These are phyloP conservation scores for Phrynocephalus vlangalii DNA, from an alignment of 2,797 vertebrate species.

Conservation along the genomic window DNA sequence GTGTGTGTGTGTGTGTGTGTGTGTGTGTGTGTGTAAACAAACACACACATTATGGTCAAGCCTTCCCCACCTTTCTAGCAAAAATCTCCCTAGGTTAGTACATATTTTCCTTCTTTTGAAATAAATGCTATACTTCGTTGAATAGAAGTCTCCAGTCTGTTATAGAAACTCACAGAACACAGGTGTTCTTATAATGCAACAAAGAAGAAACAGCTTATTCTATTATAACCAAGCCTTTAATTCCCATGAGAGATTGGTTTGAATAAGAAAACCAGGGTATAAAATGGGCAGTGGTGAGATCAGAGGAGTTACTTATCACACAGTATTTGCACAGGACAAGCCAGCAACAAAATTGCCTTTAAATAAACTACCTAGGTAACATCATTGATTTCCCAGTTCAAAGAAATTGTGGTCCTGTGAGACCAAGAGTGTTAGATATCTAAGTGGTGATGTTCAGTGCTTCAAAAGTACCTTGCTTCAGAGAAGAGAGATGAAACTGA, in stretches of 20 bases:
- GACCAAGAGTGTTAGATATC: conserved; percentile 61
- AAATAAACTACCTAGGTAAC: conserved; percentile 64
- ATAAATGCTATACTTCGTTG: background rate
- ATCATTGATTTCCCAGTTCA: conserved; percentile 66
- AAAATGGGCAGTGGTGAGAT: conserved; percentile 26
- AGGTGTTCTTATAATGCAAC: background rate
- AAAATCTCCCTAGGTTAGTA: background rate
- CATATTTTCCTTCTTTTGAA: background rate
- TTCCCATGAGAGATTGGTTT: conserved; percentile 17
- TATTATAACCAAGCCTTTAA: background rate
- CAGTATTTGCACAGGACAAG: conserved; percentile 49
- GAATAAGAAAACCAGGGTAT: conserved; percentile 29
- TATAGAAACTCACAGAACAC: background rate
- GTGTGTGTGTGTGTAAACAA: too few species aligned
- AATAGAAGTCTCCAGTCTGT: background rate
- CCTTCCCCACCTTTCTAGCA: background rate
- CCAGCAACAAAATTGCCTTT: conserved; percentile 61
- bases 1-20: too few species aligned
- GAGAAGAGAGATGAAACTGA: conserved; percentile 61
- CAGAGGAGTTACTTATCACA: conserved; percentile 55
- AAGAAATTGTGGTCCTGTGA: conserved; percentile 57
- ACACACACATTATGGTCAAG: background rate
- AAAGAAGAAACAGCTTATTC: background rate
- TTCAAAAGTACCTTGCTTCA: conserved; percentile 63
- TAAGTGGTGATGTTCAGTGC: conserved; percentile 59